Base-by-base conservation (phyloP, 1,140 invertebrate species). In the Potamilus streckersoni region DNA sequence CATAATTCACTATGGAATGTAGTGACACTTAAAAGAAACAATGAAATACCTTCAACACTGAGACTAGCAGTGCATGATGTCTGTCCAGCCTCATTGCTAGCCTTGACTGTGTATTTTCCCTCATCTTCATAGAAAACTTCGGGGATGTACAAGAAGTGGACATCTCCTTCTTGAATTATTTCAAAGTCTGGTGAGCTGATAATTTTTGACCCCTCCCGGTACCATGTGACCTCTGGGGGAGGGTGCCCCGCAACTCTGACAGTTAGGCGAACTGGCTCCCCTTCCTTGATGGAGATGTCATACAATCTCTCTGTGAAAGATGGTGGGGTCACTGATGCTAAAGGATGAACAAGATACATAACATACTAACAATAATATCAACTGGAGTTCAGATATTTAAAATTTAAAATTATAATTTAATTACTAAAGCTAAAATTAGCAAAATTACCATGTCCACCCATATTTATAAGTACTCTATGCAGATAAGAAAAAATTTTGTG, bases 101-200 rank as follows among this genome's bases (percentile, higher is more conserved):
- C 89, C 55, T 82, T 78, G 13, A 87, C 88, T 56, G 93, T 93
- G 71, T 95, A 92, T 73, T 92, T 92, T 60, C 95, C 95, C 58
- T 91, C 89, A 81, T 92, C 91, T 83, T 92, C 91, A 63, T 81
- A 87, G 82, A 89, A 90, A 23, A 88, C 89, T 78, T 89, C 88
- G 23, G 87, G 88, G 65, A 90, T 89, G 79, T 87, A 86, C 49
- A 92, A 83, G 12, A 85, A 83, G 80, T 90, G 88, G n/a, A 87
- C 66, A 67, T 89, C 86, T 56, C 87, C 89, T 70, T 88, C 86
- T 77, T 87, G 86, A 23, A 88, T 85, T 74, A 86, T 88, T 82
- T 89, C 90, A 87, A 88, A 91, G 84, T 86, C 89, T 73, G 86
- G 89, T 72, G 84, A 89, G 74, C 85, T 89, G 79, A 83, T 77